Evolutionary conservation across 2,797 vertebrate species (phyloP), one percentile per base, ranked within the genome.

Genomic region (Meriones psammophilus): DNA sequence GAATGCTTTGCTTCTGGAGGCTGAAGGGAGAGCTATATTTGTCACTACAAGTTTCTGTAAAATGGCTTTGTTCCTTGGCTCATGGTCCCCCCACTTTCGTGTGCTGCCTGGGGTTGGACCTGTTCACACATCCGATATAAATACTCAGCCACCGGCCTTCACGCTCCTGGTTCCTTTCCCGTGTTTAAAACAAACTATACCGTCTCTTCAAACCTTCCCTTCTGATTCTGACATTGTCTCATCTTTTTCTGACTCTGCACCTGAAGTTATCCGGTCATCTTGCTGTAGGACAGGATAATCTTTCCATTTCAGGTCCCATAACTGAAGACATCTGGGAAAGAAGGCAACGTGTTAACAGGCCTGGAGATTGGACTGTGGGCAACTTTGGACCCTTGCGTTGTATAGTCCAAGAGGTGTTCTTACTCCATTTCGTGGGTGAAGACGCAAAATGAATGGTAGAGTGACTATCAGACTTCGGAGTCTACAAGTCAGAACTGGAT

Each of bases 321-420:
- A 20, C 10, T 17, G 79, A 80, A 91, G 39, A 58, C 10, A 88
- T 62, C 68, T 79, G 58, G 39, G 33, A 68, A 77, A 12, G 36
- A 20, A 66, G 68, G 5, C 69, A 81, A 9, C 14, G 8, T 28
- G 56, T 64, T 68, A 42, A 78, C 8, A 50, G 76, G 18, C 50
- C 24, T 46, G 79, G 78, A 36, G n/a, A 28, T 28, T 66, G 33
- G 78, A 91, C 81, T 13, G 26, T 54, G 50, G 60, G 12, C 2
- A 22, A 24, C n/a, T 39, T 71, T 96, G 77, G 36, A 69, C 54
- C 50, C 30, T 64, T 68, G 91, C n/a, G 94, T 94, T 79, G 26
- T 10, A 42, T 66, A 22, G n/a, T 60, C 4, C 24, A 85, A 30
- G 74, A 58, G 24, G 9, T 76, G 18, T 58, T 22, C 77, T 68